Evolutionary conservation across 1,140 invertebrate species (phyloP).

Genomic region (Phenacoccus solenopsis): DNA sequence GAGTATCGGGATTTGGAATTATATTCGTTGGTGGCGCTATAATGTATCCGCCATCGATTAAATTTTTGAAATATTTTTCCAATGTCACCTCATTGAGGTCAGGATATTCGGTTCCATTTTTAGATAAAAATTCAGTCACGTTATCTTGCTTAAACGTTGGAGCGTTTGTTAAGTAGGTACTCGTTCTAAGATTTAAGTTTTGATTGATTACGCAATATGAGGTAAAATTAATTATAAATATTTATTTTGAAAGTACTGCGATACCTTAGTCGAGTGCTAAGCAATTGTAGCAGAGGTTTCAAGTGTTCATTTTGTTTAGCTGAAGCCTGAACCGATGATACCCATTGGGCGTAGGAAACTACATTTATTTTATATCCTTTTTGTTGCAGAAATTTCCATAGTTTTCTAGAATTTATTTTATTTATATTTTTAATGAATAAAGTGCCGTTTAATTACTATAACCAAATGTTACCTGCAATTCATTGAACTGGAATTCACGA

Average conservation of each 20-base stretch:
- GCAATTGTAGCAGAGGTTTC: neutral
- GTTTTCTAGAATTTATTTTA: constrained; percentile 22
- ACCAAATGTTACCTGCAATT: constrained; percentile 22
- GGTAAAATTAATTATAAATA: neutral
- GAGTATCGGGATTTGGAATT: neutral
- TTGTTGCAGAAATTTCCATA: constrained; percentile 25
- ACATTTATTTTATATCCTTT: constrained; percentile 25
- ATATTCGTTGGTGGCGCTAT: neutral
- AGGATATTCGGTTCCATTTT: neutral
- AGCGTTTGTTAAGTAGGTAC: neutral
- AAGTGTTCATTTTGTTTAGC: neutral
- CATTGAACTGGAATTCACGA: constrained; percentile 28
- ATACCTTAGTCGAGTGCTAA: neutral
- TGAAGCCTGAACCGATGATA: neutral
- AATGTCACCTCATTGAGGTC: neutral
- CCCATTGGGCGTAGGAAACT: constrained; percentile 25
- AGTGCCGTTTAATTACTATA: constrained; percentile 10
- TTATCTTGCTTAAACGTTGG: neutral
- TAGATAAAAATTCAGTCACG: neutral
- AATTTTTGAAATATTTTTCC: neutral
- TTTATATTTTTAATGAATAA: neutral
- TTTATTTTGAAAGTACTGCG: neutral
- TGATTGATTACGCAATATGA: neutral
- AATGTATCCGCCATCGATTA: neutral
- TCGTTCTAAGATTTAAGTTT: neutral